Conservation (phyloP, 2,888 invertebrate genomes). For the Heptascelio sp. region DNA sequence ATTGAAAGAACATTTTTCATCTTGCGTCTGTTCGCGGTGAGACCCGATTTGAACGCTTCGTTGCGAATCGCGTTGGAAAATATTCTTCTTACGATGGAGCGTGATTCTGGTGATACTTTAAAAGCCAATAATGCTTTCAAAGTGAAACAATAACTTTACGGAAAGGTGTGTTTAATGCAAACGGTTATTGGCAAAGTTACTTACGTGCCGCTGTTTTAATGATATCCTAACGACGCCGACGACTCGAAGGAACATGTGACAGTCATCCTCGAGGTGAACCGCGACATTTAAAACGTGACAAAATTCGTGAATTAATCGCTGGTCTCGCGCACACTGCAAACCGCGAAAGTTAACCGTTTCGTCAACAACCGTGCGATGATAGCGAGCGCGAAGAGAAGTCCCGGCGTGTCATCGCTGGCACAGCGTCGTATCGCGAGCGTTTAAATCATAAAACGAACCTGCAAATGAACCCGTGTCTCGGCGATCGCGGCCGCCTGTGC, state of each 20-base stretch:
- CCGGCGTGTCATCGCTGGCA: neutral
- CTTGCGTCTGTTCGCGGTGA: too few relatives aligned
- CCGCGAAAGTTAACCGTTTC: slow-evolving; percentile 34
- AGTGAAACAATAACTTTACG: neutral
- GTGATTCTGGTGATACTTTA: too few relatives aligned
- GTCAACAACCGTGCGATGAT: too few relatives aligned
- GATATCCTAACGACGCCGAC: slow-evolving; percentile 18
- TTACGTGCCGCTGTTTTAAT: slow-evolving; percentile 36
- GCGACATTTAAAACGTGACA: neutral
- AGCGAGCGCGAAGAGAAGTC: neutral
- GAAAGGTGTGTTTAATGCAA: slow-evolving; percentile 34
- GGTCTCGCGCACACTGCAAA: slow-evolving; percentile 12
- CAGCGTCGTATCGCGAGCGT: slow-evolving; percentile 6
- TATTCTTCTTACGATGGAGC: too few relatives aligned
- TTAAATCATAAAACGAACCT: too few relatives aligned
- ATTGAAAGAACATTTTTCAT: too few relatives aligned
- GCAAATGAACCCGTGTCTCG: too few relatives aligned
- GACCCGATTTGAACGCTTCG: too few relatives aligned
- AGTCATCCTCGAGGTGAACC: neutral
- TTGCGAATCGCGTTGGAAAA: too few relatives aligned
- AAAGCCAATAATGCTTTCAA: too few relatives aligned
- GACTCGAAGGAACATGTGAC: slow-evolving; percentile 1
- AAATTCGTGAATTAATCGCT: neutral
- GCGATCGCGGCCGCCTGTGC: neutral
- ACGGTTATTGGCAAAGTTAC: too few relatives aligned